Evolutionary conservation across 2,888 invertebrate genomes (phyloP), one percentile per base, ranked within the genome.

Genomic region (Lasioglossum villosulum): DNA sequence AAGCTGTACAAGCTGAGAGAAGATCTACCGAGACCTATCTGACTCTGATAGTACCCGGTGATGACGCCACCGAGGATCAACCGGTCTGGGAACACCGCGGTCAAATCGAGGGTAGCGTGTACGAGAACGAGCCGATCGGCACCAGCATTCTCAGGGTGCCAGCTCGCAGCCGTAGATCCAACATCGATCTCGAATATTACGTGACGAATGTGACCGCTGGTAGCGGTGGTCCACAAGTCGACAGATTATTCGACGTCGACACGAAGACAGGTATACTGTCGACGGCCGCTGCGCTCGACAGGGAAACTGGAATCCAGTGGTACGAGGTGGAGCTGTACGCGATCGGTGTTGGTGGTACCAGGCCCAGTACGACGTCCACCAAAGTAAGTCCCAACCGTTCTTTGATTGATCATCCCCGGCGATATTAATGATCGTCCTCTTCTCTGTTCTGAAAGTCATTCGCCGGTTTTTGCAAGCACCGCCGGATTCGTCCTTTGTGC

Each of bases 211-310:
- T 98, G 95, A 97, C 97, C 92, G 95, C 95, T 83, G 97, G 96
- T 94, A 95, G 95, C 89, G 96, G 95, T 89, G 97, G 97, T 86
- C 96, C 96, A 90, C 97, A 98, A 96, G 98, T 98, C 94, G 98
- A 98, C 96, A 97, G 98, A 93, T 96, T 98, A 92, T 99, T 99
- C 95, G 98, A 98, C 94, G 97, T 99, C 93, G 98, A 99, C 95
- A 97, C 98, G 37, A 97, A 97, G 90, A 96, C 98, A 93, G 99
- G 99, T 73, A 97, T 98, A 92, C 96, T 99, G 90, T 98, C 98
- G 71, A 98, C 98, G 27, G 98, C 98, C 27, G 97, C 97, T 71
- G 96, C 97, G 87, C 96, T 98, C 95, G 98, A 98, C 95, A 96
- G 98, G 81, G 98, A 98, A 95, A 96, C 97, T 88, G 98, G 98